These are phyloP conservation scores for Intellagama lesueurii DNA, from an alignment of 2,797 vertebrate species.

Conservation along the genomic window DNA sequence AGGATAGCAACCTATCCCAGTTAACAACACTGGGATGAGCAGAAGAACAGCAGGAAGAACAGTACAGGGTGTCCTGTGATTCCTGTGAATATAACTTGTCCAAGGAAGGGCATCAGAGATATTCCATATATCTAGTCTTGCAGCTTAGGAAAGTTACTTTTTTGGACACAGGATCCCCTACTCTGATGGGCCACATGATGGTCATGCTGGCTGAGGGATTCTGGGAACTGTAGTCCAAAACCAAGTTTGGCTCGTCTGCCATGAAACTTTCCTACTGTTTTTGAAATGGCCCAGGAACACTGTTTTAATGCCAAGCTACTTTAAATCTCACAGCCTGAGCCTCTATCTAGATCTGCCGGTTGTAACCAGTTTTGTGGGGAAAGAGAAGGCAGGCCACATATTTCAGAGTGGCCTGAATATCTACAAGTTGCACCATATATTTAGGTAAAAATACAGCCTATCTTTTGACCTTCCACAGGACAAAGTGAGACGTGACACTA, in stretches of 20 bases:
- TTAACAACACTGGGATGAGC: too few species aligned
- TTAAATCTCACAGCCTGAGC: background rate
- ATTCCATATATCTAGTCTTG: background rate
- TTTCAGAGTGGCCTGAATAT: background rate
- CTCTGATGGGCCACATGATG: background rate
- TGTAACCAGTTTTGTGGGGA: too few species aligned
- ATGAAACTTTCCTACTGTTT: background rate
- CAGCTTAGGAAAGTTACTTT: background rate
- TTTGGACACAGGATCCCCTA: background rate
- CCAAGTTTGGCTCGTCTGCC: too few species aligned
- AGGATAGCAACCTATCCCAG: too few species aligned
- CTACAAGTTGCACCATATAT: background rate
- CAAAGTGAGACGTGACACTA: background rate
- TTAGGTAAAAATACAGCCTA: background rate
- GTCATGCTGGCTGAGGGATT: background rate
- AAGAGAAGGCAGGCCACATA: background rate
- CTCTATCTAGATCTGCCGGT: background rate
- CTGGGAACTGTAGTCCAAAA: too few species aligned
- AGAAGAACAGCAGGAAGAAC: background rate
- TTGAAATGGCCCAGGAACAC: background rate
- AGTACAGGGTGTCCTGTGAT: background rate
- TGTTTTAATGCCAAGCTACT: background rate
- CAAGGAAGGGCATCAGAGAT: background rate
- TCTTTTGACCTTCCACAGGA: conserved; percentile 12
- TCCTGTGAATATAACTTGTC: background rate